Evolutionary conservation across 2,888 invertebrate genomes (phyloP).

Genomic region (Alsophila aescularia): DNA sequence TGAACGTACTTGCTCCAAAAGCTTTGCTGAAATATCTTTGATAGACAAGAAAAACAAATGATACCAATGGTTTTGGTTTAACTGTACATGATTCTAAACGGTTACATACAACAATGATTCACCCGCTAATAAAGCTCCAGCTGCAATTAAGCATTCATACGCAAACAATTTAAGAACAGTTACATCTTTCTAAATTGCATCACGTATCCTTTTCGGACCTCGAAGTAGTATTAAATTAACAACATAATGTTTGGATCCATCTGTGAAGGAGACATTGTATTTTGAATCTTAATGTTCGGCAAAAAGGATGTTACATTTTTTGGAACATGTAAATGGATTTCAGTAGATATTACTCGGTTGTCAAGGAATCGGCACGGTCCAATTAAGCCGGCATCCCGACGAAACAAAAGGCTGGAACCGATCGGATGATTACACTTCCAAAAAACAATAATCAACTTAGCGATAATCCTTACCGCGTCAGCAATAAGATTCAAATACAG

Average conservation of each 20-base stretch:
- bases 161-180: slow-evolving; percentile 36
- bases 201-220: slow-evolving; percentile 35
- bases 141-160: slow-evolving; percentile 31
- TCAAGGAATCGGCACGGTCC: slow-evolving; percentile 53
- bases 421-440: slow-evolving; percentile 48
- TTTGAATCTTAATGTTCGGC: slow-evolving; percentile 21
- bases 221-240: slow-evolving; percentile 29
- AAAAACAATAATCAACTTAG: slow-evolving; percentile 41
- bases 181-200: slow-evolving; percentile 37
- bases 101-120: slow-evolving; percentile 22
- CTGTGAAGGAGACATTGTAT: slow-evolving; percentile 3
- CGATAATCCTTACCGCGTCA: slow-evolving; percentile 41
- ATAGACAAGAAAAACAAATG: not conserved
- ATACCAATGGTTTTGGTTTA: not conserved
- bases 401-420: slow-evolving; percentile 57
- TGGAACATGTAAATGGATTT: slow-evolving; percentile 15
- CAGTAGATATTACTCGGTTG: slow-evolving; percentile 50
- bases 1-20: not conserved
- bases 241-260: slow-evolving; percentile 27
- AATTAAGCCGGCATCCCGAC: slow-evolving; percentile 60
- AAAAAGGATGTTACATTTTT: slow-evolving; percentile 10
- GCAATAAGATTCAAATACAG: slow-evolving; percentile 40
- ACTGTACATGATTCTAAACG: not conserved
- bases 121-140: slow-evolving; percentile 27
- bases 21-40: slow-evolving; percentile 1